Percentiles rank a stretch among this genome's conserved stretches.
Conservation (phyloP, 2,113 vertebrate genomes). For the Esox niger region DNA sequence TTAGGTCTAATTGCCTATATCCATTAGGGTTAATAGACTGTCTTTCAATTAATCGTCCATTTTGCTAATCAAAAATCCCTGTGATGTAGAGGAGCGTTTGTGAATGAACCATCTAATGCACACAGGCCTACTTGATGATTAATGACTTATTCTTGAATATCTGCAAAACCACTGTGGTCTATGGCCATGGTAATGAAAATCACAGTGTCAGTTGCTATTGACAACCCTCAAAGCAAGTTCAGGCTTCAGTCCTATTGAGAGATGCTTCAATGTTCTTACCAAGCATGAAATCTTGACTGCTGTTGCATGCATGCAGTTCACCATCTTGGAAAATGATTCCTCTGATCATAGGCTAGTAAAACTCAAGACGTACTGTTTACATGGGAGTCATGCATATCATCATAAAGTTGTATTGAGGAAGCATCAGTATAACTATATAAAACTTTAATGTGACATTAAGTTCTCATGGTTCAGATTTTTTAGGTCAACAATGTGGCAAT, state of each 20-base stretch:
- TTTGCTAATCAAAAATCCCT: background rate
- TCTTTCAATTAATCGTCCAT: background rate
- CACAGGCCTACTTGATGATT: background rate
- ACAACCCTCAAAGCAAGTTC: constrained; percentile 1
- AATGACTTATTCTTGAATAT: background rate
- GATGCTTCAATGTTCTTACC: background rate
- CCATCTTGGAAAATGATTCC: background rate
- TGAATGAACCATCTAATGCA: background rate
- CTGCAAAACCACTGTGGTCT: background rate
- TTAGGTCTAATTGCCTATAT: background rate
- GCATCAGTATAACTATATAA: background rate
- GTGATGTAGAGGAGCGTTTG: background rate
- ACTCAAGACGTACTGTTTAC: background rate
- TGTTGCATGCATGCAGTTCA: background rate
- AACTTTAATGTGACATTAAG: background rate
- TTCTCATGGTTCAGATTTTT: constrained; percentile 1
- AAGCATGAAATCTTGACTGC: background rate
- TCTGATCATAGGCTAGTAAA: too few relatives aligned
- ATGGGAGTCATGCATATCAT: background rate
- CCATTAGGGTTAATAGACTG: background rate
- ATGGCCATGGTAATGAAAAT: background rate
- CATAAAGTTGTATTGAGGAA: background rate
- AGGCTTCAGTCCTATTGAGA: background rate
- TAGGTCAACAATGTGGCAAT: constrained; percentile 2
- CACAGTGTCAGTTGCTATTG: constrained; percentile 1